Evolutionary conservation across 1,140 invertebrate genomes (phyloP).

Genomic region (Drosophila saltans): DNA sequence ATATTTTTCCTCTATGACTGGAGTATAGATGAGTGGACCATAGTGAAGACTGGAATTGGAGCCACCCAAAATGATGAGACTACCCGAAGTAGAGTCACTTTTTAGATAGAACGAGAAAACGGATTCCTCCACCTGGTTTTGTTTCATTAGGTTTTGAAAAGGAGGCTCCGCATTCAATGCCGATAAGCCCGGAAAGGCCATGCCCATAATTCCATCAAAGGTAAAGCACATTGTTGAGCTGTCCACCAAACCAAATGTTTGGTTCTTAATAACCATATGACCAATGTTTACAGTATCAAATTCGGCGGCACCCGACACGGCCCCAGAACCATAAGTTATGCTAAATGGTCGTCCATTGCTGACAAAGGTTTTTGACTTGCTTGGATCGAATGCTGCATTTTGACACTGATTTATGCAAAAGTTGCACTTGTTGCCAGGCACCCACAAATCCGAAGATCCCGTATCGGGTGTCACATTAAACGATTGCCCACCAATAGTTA

Average conservation of each 20-base stretch:
- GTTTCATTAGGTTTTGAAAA: constrained; percentile 96
- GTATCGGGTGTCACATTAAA: constrained; percentile 75
- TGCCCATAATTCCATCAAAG: constrained; percentile 97
- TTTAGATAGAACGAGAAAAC: constrained; percentile 96
- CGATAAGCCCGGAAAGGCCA: constrained; percentile 93
- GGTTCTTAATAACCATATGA: constrained; percentile 87
- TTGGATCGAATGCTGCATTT: constrained; percentile 84
- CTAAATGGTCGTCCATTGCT: constrained; percentile 51
- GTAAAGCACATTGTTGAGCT: constrained; percentile 94
- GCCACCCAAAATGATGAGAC: constrained; percentile 48
- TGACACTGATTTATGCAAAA: constrained; percentile 20
- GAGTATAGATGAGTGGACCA: constrained; percentile 45
- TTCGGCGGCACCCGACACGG: constrained; percentile 54
- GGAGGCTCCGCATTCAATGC: constrained; percentile 94
- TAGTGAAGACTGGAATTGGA: constrained; percentile 36
- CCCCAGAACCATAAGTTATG: constrained; percentile 68
- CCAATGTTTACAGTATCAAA: constrained; percentile 83
- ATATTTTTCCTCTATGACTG: constrained; percentile 39
- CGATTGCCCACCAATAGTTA: constrained; percentile 94
- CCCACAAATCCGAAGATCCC: constrained; percentile 70
- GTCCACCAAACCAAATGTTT: constrained; percentile 98
- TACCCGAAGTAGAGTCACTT: constrained; percentile 86
- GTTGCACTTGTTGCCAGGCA: constrained; percentile 37
- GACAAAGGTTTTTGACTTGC: constrained; percentile 60
- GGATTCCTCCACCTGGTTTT: constrained; percentile 89